Evolutionary conservation across 2,797 vertebrate species (phyloP).

Genomic region (Pteropus rufus): DNA sequence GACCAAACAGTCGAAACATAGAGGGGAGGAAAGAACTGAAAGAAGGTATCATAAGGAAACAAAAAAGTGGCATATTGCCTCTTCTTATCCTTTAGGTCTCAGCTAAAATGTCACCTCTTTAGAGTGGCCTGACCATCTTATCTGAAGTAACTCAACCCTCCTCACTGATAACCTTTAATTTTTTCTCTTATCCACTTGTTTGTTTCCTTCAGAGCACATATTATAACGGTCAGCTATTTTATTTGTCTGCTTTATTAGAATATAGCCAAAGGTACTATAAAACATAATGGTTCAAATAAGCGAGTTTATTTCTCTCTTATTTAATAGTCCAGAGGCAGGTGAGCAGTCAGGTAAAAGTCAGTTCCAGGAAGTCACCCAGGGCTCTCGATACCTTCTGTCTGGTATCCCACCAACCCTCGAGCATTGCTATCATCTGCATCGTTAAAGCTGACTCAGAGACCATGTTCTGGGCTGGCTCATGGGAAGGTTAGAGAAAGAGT

Average conservation of each 20-base stretch:
- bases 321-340: background rate
- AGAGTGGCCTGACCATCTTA: background rate
- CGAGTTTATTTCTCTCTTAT: background rate
- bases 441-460: background rate
- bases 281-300: background rate
- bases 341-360: background rate
- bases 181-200: background rate
- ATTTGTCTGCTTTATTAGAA: background rate
- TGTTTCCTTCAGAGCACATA: background rate
- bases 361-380: background rate
- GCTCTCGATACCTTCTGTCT: background rate
- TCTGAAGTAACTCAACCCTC: background rate
- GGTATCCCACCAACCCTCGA: background rate
- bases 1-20: background rate
- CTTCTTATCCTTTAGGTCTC: background rate
- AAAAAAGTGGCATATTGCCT: background rate
- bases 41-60: background rate
- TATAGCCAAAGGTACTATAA: background rate
- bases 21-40: background rate
- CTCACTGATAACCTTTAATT: background rate
- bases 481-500: background rate
- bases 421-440: background rate
- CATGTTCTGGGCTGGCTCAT: background rate
- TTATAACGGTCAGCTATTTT: background rate
- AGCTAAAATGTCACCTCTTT: background rate